Evolutionary conservation across 2,888 invertebrate species (phyloP), one percentile per base, ranked within the genome.

Genomic region (Myathropa florea): DNA sequence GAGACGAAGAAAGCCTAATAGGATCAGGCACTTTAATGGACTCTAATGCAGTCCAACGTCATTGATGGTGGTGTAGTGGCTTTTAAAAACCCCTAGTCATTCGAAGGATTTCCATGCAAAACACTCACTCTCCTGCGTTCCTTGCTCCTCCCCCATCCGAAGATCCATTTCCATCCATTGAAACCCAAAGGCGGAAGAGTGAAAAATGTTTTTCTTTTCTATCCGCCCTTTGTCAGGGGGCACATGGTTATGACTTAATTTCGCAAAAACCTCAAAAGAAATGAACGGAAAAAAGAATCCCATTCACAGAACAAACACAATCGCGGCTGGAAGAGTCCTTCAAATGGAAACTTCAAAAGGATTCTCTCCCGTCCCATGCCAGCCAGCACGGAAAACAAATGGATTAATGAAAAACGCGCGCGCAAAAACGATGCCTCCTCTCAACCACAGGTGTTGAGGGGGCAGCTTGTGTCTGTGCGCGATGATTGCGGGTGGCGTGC

Each of bases 21-120:
- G 78, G 83, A 79, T 79, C 78, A 86, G 78, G 59, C 86, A 86
- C 78, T 86, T 86, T 82, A 86, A 86, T 86, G 73, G 78, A 83
- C 83, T 73, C 70, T 82, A 82, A 83, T 82, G 82, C 71, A 83
- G 71, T 83, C 71, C 75, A 83, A 67, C 83, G 55, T 61, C 71
- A 77, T 24, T 77, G 71, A n/a, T 46, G 18, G 18, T 46, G 46
- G 18, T 60, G 57, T 55, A 67, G 73, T 61, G 61, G 63, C 86
- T 83, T 86, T 86, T 79, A 75, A 76, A 83, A 79, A 24, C 55
- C 36, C 65, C 70, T 28, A 55, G 28, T 23, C 70, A 75, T 70
- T 70, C 73, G 71, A 75, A 78, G 82, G 78, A 78, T 82, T 82
- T 86, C 78, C 55, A 78, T 71, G 53, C 68, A 73, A 63, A 78